Percentiles rank a stretch among this genome's conserved stretches.
phyloP scores from a whole-genome alignment of 2,797 vertebrate species.

The Muscicapa striata region DNA sequence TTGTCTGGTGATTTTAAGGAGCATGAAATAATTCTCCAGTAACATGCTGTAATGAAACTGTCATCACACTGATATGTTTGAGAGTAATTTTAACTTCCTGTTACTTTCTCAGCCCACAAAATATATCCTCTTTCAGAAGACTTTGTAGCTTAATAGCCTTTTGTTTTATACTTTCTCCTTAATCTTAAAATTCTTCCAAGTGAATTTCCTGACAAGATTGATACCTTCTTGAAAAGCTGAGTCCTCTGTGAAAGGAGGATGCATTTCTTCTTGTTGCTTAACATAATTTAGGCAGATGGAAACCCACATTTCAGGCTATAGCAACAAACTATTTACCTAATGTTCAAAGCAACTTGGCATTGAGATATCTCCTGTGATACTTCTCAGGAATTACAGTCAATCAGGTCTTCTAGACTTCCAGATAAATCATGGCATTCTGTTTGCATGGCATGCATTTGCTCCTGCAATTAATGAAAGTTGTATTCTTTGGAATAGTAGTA shows the following conservation, averaged over 20 bases:
- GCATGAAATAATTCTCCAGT: background rate
- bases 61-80: background rate
- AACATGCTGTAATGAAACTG: background rate
- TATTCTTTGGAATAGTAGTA: background rate
- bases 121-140: background rate
- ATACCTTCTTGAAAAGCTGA: background rate
- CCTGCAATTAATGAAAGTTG: background rate
- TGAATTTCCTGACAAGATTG: background rate
- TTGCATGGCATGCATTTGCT: background rate
- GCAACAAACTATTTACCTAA: background rate
- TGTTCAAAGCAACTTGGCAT: background rate
- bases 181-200: background rate
- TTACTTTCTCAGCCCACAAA: background rate
- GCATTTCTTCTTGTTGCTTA: fast-evolving
- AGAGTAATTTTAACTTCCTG: background rate
- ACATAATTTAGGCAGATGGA: background rate
- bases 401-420: background rate
- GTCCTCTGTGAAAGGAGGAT: background rate
- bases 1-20: background rate
- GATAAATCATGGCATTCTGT: background rate
- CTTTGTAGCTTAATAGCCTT: background rate
- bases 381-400: background rate
- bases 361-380: background rate
- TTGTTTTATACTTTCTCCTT: background rate
- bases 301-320: background rate